Evolutionary conservation across 2,113 vertebrate species (phyloP).

Genomic region (Ranitomeya variabilis): DNA sequence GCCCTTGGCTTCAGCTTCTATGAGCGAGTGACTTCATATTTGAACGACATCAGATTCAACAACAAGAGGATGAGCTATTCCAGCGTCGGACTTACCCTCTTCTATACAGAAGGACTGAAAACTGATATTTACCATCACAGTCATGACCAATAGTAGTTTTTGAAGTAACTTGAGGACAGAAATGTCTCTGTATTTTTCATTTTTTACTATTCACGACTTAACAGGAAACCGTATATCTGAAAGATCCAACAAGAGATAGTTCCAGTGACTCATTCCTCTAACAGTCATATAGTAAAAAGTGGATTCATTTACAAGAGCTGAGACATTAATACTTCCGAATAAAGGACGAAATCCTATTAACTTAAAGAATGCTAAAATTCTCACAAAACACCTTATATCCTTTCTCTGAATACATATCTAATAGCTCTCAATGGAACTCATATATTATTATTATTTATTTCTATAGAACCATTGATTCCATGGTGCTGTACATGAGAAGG

Average conservation of each 20-base stretch:
- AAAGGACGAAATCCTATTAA: background rate
- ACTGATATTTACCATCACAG: background rate
- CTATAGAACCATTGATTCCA: too few species aligned
- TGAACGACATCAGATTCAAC: too few species aligned
- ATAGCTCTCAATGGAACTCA: too few species aligned
- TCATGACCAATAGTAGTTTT: background rate
- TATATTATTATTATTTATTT: too few species aligned
- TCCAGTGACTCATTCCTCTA: background rate
- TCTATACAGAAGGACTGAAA: background rate
- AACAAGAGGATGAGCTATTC: too few species aligned
- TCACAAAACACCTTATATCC: too few species aligned
- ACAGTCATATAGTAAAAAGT: background rate
- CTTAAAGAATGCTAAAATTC: background rate
- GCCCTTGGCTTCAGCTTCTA: too few species aligned
- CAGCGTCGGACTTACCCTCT: too few species aligned
- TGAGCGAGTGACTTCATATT: too few species aligned
- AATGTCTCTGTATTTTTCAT: background rate
- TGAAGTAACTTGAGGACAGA: background rate
- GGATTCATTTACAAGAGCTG: background rate
- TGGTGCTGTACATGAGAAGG: too few species aligned
- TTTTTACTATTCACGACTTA: background rate
- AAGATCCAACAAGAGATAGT: background rate
- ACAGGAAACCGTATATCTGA: background rate
- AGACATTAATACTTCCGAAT: background rate
- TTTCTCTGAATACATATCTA: too few species aligned